A percentile compares a stretch with the other conserved stretches of the same genome.
Conservation (phyloP, 1,140 invertebrate species). For the Ceratina japonica region DNA sequence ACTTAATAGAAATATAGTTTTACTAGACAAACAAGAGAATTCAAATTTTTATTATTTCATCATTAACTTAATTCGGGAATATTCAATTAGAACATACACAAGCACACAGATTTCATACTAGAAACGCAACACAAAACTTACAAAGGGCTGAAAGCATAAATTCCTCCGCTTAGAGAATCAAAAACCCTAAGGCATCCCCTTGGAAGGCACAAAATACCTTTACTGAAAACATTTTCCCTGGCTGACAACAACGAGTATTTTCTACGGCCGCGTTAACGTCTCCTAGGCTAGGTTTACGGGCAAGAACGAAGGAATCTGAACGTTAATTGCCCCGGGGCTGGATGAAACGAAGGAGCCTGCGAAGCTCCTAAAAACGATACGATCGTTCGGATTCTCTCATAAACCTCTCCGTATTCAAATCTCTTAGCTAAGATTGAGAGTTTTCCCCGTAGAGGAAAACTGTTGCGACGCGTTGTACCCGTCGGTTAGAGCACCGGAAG, state of each 20-base stretch:
- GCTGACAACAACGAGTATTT: conserved; percentile 14
- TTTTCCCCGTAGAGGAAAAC: too few relatives aligned
- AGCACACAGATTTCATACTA: not conserved
- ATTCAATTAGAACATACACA: not conserved
- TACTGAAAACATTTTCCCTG: conserved; percentile 7
- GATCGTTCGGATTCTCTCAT: not conserved
- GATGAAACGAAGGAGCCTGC: not conserved
- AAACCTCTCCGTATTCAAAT: not conserved
- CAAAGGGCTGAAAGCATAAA: not conserved
- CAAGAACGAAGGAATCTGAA: not conserved
- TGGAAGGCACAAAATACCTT: not conserved
- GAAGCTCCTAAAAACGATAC: not conserved
- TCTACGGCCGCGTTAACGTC: conserved; percentile 1
- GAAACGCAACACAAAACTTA: too few relatives aligned
- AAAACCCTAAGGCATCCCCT: not conserved
- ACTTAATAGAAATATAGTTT: too few relatives aligned
- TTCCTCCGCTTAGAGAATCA: not conserved
- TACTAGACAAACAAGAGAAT: too few relatives aligned
- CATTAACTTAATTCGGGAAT: too few relatives aligned
- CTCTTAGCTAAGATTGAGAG: not conserved
- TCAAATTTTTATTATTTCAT: too few relatives aligned
- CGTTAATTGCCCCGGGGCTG: conserved; percentile 10
- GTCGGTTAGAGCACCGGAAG: not conserved
- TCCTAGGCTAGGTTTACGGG: conserved; percentile 6
- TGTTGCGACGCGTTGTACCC: too few relatives aligned